Evolutionary conservation across 1,140 invertebrate species (phyloP), one percentile per base, ranked within the genome.

Genomic region (Heliconius hewitsoni): DNA sequence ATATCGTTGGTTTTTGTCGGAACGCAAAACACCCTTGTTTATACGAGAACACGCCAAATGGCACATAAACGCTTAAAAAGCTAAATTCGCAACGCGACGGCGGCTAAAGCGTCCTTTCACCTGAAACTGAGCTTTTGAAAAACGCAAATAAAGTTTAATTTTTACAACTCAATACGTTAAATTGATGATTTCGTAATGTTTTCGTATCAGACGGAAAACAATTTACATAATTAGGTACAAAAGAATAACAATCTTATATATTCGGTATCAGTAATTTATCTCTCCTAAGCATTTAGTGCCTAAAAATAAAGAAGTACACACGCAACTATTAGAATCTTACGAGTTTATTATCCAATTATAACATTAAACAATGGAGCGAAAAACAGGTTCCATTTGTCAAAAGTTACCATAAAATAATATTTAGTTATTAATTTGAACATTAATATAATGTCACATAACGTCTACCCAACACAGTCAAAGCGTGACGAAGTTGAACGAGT

Each of bases 401-500:
- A 74, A 71, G 34, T 2, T 72, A 37, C 8, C 30, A 77, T 77
- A 70, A 71, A 86, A 37, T 4, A 85, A 86, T 87, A 85, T 90
- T 87, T 86, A 87, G 80, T 90, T 90, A 89, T 91, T 91, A 89
- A 87, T 90, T 91, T 89, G 84, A 86, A 89, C 91, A 90, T 91
- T 89, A 91, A 90, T 90, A 85, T 91, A 91, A 88, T 92, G 91
- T 93, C 92, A 86, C 87, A 91, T 91, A 92, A 87, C 84, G 85
- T 86, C 84, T 83, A 93, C 87, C 92, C 87, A 91, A 86, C 90
- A 87, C 88, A 90, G 87, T 84, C 86, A 91, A 91, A 92, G 90
- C 93, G 91, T 93, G 93, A 93, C 93, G 87, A 88, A 90, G 90
- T 90, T 87, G 90, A 88, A 88, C 91, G 91, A 91, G 90, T 93